These are phyloP conservation scores for Centropus bengalensis DNA, from an alignment of 2,113 vertebrate species.

Conservation along the genomic window DNA sequence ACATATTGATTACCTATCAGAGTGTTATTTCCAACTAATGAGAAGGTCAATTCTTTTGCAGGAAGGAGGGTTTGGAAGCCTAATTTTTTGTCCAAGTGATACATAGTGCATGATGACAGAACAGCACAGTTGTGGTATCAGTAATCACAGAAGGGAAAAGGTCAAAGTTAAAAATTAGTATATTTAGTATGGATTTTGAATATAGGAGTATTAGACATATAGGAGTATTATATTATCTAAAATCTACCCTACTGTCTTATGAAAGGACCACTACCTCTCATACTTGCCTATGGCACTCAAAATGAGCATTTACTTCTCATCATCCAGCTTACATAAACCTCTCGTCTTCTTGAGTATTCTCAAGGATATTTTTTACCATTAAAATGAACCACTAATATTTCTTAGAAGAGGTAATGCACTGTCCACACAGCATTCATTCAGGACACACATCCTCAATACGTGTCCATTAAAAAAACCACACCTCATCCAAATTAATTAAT, in stretches of 20 bases:
- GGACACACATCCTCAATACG: background rate
- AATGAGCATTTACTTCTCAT: background rate
- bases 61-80: slow-evolving; percentile 10
- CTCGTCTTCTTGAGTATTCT: background rate
- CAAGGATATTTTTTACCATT: background rate
- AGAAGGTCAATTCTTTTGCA: slow-evolving; percentile 46
- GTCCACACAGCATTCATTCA: background rate
- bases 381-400: background rate
- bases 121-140: background rate
- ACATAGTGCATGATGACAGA: background rate
- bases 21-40: slow-evolving; percentile 57
- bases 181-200: background rate
- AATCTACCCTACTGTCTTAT: background rate
- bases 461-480: background rate
- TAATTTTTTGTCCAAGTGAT: slow-evolving; percentile 12
- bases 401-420: background rate
- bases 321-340: background rate
- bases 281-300: background rate
- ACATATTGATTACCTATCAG: slow-evolving; percentile 55
- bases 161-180: slow-evolving; percentile 9
- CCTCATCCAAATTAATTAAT: background rate
- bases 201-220: background rate
- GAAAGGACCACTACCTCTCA: background rate
- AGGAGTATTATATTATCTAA: background rate
- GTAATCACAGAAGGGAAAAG: slow-evolving; percentile 13